These are phyloP conservation scores for Drosophila triauraria DNA, from an alignment of 1,140 invertebrate genomes.

Conservation along the genomic window DNA sequence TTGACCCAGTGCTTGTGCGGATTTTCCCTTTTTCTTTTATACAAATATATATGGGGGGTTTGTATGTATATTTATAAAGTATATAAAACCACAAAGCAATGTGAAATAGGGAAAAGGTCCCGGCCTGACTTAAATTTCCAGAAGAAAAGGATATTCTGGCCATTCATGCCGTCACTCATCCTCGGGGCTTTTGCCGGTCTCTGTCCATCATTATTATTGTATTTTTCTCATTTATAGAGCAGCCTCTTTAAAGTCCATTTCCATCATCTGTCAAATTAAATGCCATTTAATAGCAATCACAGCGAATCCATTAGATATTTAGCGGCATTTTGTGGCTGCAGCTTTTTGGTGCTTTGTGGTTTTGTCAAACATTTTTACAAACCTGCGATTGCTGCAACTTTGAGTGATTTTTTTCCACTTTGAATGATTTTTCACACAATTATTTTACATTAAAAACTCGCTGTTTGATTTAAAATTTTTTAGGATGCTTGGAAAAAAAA, in stretches of 20 bases:
- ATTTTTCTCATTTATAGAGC: constrained; percentile 17
- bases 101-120: not conserved
- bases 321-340: constrained; percentile 33
- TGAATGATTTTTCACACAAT: not conserved
- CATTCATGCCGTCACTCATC: constrained; percentile 28
- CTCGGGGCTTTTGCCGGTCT: not conserved
- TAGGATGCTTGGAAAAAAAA: not conserved
- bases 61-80: not conserved
- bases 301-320: constrained; percentile 11
- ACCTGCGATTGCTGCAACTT: not conserved
- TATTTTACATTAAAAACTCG: not conserved
- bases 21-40: not conserved
- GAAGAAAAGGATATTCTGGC: not conserved
- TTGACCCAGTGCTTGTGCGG: constrained; percentile 20
- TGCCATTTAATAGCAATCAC: constrained; percentile 31
- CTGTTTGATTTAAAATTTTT: not conserved
- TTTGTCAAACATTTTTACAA: constrained; percentile 21
- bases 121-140: not conserved
- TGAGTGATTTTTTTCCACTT: not conserved
- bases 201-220: constrained; percentile 7
- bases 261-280: constrained; percentile 37
- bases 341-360: constrained; percentile 36
- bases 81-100: not conserved
- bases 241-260: not conserved
- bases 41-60: not conserved